Percentiles rank a stretch among this genome's conserved stretches.
phyloP scores from a whole-genome alignment of 1,140 invertebrate genomes.

The Neocloeon triangulifer region DNA sequence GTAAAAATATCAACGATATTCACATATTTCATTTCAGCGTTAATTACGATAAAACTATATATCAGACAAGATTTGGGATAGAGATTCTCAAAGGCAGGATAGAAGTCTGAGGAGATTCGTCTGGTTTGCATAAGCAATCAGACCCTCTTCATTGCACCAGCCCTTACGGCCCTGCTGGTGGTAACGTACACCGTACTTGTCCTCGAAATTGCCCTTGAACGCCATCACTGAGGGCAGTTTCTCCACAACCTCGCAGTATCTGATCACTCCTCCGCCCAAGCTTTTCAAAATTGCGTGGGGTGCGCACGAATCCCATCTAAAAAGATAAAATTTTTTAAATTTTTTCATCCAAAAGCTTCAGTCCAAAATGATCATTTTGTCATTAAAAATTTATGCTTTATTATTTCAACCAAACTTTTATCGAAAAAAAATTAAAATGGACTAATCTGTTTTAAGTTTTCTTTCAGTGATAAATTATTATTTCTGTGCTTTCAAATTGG shows the following conservation, averaged over 20 bases:
- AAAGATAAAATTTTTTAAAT: too few species aligned
- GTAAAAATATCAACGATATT: too few species aligned
- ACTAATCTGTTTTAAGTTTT: slow-evolving; percentile 20
- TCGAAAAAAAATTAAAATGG: slow-evolving; percentile 14
- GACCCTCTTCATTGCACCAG: slow-evolving; percentile 31
- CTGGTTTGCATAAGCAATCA: slow-evolving; percentile 31
- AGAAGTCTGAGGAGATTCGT: slow-evolving; percentile 16
- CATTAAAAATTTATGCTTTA: too few species aligned
- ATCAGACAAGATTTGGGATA: too few species aligned
- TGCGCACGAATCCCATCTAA: slow-evolving; percentile 69
- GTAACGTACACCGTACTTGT: slow-evolving; percentile 5
- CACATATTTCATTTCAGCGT: too few species aligned
- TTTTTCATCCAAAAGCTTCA: too few species aligned
- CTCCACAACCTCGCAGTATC: slow-evolving; percentile 14
- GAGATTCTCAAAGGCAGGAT: too few species aligned
- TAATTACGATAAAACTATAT: too few species aligned
- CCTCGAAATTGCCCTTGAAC: neutral
- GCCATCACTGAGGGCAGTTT: neutral
- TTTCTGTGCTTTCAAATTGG: slow-evolving; percentile 14
- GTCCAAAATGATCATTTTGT: too few species aligned
- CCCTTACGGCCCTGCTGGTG: slow-evolving; percentile 8
- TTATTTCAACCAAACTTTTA: slow-evolving; percentile 10
- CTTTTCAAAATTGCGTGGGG: slow-evolving; percentile 52
- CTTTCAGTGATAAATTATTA: slow-evolving; percentile 19
- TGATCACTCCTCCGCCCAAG: slow-evolving; percentile 36